phyloP scores from a whole-genome alignment of 1,140 invertebrate genomes.

The Eulimnadia texana region DNA sequence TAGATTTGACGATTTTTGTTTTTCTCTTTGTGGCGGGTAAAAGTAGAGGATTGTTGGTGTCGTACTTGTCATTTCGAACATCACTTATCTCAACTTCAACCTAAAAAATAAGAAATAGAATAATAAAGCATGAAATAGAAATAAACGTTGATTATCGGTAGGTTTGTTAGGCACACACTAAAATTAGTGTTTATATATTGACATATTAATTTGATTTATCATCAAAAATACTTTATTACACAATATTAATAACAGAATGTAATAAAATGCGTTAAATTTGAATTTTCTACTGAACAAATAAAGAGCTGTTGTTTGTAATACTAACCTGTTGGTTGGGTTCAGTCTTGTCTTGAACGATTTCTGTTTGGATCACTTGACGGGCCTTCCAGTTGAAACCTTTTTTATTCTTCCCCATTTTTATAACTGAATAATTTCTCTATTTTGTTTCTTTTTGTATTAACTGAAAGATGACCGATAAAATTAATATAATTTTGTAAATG shows the following conservation, averaged over 20 bases:
- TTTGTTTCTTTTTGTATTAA: too few relatives aligned
- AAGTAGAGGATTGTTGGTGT: conserved; percentile 60
- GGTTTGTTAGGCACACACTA: background rate
- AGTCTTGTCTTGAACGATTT: conserved; percentile 37
- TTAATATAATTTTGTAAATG: too few relatives aligned
- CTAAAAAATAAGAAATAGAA: too few relatives aligned
- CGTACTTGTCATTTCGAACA: conserved; percentile 33
- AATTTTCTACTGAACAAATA: background rate
- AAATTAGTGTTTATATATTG: background rate
- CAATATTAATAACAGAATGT: too few relatives aligned
- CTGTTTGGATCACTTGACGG: conserved; percentile 45
- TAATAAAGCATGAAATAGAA: background rate
- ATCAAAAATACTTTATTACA: too few relatives aligned
- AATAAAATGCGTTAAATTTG: too few relatives aligned
- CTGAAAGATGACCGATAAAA: too few relatives aligned
- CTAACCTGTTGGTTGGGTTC: background rate
- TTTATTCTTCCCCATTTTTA: conserved; percentile 20
- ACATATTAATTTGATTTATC: too few relatives aligned
- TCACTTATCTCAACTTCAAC: conserved; percentile 38
- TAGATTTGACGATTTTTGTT: conserved; percentile 46
- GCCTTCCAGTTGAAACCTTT: conserved; percentile 61
- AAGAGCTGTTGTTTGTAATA: background rate
- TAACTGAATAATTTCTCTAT: too few relatives aligned
- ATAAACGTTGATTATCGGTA: background rate
- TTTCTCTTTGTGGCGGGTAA: conserved; percentile 66